Base-by-base conservation (phyloP, 2,888 invertebrate genomes). In the Protodeltote pygarga region DNA sequence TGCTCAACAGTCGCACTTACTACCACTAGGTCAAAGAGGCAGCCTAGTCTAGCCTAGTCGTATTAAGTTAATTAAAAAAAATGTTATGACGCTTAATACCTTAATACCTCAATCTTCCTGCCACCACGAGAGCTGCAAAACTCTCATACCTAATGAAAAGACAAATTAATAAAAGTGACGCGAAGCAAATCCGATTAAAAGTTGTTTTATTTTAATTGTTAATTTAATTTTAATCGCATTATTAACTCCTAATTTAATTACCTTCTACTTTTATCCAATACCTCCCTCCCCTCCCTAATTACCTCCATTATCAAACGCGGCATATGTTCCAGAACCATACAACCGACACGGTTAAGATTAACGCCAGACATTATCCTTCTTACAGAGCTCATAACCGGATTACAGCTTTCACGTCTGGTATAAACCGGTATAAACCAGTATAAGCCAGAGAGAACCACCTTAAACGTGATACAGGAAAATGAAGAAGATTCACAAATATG, bases 371-470 rank as follows among this genome's bases (percentile, higher is more conserved):
- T 49, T 50, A 53, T 61, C 53, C 61, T 50, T 46, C 57, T 57
- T 47, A 46, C 29, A 29, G 40, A 38, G 60, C 44, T 57, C 62
- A 61, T 64, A 35, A 52, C 57, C 38, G 51, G 67, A 69, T 65
- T 64, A 64, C 47, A 31, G 6, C 35, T 35, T 33, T 47, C 50
- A 31, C 38, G 37, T 55, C 48, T 48, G 54, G 40, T 53, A 44
- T 52, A 44, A 42, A 52, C 46, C 33, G 28, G 63, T 29, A 27
- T 49, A 48, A 41, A 55, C 55, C 27, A 23, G 39, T 35, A 23
- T 44, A 10, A 38, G 33, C 42, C 37, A 24, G 51, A 31, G 17
- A 37, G 19, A 28, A 53, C 48, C 32, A 21, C 31, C 23, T 38
- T 41, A 27, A 24, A 9, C 4, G 11, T 5, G 19, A 8, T 8